These are phyloP conservation scores for Bos javanicus DNA, from an alignment of 2,113 vertebrate species.

Conservation along the genomic window DNA sequence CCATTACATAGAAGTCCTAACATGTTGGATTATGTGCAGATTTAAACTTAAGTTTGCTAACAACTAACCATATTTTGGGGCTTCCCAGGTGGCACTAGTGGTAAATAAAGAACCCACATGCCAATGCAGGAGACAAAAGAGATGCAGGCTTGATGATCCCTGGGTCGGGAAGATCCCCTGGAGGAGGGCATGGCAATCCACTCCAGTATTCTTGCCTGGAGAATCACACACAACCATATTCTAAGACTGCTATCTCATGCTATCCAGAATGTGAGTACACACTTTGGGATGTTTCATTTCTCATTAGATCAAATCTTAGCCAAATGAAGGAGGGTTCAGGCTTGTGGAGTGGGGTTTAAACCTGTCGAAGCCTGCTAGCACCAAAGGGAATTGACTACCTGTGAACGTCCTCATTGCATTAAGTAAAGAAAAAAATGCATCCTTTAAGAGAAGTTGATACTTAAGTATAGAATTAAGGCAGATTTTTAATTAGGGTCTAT, in stretches of 20 bases:
- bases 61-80: neutral
- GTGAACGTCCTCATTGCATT: neutral
- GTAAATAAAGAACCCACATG: neutral
- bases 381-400: neutral
- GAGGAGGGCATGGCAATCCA: neutral
- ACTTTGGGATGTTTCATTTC: neutral
- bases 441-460: neutral
- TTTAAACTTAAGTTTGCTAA: neutral
- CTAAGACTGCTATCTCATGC: neutral
- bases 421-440: neutral
- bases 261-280: neutral
- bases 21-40: neutral
- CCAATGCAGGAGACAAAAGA: neutral
- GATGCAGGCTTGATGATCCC: neutral
- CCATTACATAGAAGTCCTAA: neutral
- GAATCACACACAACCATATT: neutral
- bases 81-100: neutral
- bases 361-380: neutral
- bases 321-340: neutral
- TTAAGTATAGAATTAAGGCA: neutral
- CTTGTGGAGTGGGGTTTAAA: neutral
- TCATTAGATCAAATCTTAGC: neutral
- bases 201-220: neutral
- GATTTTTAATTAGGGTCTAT: neutral
- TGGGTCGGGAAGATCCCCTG: neutral